Evolutionary conservation across 2,888 invertebrate genomes (phyloP), one percentile per base, ranked within the genome.

Genomic region (Himalopsyche anomala): DNA sequence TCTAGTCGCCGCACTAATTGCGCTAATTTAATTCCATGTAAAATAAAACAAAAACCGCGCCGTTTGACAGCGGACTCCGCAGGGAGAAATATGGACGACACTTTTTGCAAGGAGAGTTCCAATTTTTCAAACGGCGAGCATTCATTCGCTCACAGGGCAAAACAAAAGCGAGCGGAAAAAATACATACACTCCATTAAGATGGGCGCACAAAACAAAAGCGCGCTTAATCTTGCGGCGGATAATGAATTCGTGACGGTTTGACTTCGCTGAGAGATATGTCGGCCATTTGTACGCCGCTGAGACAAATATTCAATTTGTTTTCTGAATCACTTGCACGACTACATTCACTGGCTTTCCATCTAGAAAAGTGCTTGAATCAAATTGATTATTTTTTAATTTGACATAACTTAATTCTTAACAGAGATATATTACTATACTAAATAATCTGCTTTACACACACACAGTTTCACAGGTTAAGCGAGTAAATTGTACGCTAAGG

Each of bases 161-260:
- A 62, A 62, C 51, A 51, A 51, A 51, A 51, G 51, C 51, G 51
- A 51, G 51, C 51, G 51, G 51, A 62, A 62, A 62, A 62, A 19
- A 62, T 62, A 62, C 62, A 62, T 62, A 62, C 62, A 62, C 62
- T 62, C 62, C 62, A 62, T 62, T 62, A 62, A 62, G 62, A 62
- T 62, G 62, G 62, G 62, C 62, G 62, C 62, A 62, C 62, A 19
- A 62, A 62, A 62, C 62, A 62, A 62, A 62, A 62, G 62, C 62
- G 62, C 62, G 62, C 28, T 62, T 62, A 62, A 62, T 62, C 62
- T 62, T 62, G 62, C n/a, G 62, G 62, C 62, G 62, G 62, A 62
- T 62, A 62, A 62, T 62, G 62, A 62, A 62, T 62, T 62, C 62
- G 62, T 62, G 62, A 62, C 62, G 62, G 62, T 62, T 62, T 62